These are phyloP conservation scores for Netelia melanura DNA, from an alignment of 2,888 invertebrate species.

Conservation along the genomic window DNA sequence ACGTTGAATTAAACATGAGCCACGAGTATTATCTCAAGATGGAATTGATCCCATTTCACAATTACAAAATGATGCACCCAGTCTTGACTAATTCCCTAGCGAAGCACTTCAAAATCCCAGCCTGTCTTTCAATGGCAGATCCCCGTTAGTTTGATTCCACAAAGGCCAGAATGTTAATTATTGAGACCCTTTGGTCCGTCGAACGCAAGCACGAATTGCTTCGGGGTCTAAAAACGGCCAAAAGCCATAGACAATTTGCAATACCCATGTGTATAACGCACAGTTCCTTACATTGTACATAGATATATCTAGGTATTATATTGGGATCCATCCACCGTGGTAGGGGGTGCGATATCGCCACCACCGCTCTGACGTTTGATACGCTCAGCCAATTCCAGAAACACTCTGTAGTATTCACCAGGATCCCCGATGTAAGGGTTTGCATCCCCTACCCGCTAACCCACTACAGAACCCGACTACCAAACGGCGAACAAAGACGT, in stretches of 20 bases:
- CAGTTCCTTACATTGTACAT: constrained; percentile 15
- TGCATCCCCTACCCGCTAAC: not conserved
- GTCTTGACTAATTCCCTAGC: no score
- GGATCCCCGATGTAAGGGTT: constrained; percentile 42
- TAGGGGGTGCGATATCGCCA: constrained; percentile 32
- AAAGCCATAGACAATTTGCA: not conserved
- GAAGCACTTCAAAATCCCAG: not conserved
- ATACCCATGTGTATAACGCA: constrained; percentile 6
- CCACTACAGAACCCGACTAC: constrained; percentile 30
- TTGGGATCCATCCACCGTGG: constrained; percentile 9
- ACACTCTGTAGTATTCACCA: constrained; percentile 38
- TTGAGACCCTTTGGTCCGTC: constrained; percentile 1
- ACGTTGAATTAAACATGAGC: no score
- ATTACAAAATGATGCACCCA: not conserved
- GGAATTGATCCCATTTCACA: no score
- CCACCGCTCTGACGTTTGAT: constrained; percentile 48
- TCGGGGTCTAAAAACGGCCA: not conserved
- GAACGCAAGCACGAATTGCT: constrained; percentile 9
- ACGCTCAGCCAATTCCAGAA: constrained; percentile 51
- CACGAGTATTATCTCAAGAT: no score
- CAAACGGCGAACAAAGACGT: constrained; percentile 65
- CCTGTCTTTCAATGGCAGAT: not conserved
- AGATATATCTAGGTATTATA: not conserved
- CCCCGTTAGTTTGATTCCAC: not conserved
- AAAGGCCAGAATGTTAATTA: constrained; percentile 23